Percentiles rank a stretch among this genome's conserved stretches.
phyloP scores from a whole-genome alignment of 2,797 vertebrate genomes.

The Margarornis squamiger region DNA sequence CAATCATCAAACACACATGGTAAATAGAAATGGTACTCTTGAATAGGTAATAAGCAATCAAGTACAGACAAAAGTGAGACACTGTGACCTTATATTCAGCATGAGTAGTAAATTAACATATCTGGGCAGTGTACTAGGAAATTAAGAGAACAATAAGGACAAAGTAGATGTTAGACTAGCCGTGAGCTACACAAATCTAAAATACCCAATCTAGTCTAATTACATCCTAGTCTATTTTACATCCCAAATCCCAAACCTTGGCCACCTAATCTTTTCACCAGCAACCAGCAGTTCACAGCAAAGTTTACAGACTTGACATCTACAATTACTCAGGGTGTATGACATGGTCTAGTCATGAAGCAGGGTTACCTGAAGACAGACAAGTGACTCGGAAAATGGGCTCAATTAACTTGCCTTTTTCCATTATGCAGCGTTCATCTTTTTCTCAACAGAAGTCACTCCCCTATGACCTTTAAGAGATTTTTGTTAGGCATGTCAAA shows the following conservation, averaged over 20 bases:
- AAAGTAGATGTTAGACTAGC: conserved; percentile 63
- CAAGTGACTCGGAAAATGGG: conserved; percentile 21
- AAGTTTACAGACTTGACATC: conserved; percentile 33
- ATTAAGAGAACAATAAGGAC: conserved; percentile 71
- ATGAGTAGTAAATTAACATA: conserved; percentile 69
- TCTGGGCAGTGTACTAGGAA: conserved; percentile 64
- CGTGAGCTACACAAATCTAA: conserved; percentile 41
- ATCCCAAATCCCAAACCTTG: conserved; percentile 8
- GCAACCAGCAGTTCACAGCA: conserved; percentile 42
- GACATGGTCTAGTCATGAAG: neutral
- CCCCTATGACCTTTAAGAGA: conserved; percentile 28
- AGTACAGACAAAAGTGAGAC: conserved; percentile 69
- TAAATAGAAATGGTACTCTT: conserved; percentile 69
- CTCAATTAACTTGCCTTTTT: conserved; percentile 27
- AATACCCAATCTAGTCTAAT: conserved; percentile 67
- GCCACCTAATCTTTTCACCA: conserved; percentile 39
- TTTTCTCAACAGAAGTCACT: conserved; percentile 6
- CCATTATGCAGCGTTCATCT: neutral
- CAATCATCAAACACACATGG: conserved; percentile 50
- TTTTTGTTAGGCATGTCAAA: neutral
- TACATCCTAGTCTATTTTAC: conserved; percentile 39
- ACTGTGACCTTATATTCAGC: conserved; percentile 69
- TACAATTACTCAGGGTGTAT: conserved; percentile 35
- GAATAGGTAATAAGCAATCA: conserved; percentile 76
- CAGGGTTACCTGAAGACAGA: neutral